These are phyloP conservation scores for Strix aluco DNA, from an alignment of 2,113 vertebrate genomes.

Conservation along the genomic window DNA sequence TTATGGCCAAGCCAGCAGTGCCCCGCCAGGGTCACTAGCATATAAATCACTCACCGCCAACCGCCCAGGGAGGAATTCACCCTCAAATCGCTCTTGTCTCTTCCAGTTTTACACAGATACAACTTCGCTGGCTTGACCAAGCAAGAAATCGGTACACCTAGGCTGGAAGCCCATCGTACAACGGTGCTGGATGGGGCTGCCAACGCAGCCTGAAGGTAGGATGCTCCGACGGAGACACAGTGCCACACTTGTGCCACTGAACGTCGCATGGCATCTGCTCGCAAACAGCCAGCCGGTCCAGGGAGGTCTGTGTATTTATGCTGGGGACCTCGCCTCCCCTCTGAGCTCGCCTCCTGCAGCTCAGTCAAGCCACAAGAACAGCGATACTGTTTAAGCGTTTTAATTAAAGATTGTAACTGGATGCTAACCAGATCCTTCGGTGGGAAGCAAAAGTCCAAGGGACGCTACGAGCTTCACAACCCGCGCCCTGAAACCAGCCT, in stretches of 20 bases:
- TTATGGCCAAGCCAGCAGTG: not conserved
- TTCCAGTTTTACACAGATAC: not conserved
- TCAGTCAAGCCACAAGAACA: not conserved
- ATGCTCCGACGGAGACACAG: not conserved
- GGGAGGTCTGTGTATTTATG: not conserved
- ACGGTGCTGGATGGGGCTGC: not conserved
- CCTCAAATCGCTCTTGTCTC: not conserved
- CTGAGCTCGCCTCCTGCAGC: not conserved
- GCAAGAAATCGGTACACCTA: not conserved
- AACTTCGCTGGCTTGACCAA: not conserved
- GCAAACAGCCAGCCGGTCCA: fast-evolving
- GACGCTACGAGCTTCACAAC: not conserved
- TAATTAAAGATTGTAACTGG: not conserved
- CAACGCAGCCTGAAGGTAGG: not conserved
- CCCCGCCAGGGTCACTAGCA: not conserved
- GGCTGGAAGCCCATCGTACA: not conserved
- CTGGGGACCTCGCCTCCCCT: not conserved
- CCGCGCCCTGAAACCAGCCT: not conserved
- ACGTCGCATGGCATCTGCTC: not conserved
- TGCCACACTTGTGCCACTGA: not conserved
- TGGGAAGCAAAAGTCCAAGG: not conserved
- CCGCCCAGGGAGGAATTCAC: not conserved
- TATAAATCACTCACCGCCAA: not conserved
- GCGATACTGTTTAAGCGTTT: not conserved
- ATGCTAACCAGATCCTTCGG: not conserved